Evolutionary conservation across 2,797 vertebrate genomes (phyloP), one percentile per base, ranked within the genome.

Genomic region (Ceyx erithaca): DNA sequence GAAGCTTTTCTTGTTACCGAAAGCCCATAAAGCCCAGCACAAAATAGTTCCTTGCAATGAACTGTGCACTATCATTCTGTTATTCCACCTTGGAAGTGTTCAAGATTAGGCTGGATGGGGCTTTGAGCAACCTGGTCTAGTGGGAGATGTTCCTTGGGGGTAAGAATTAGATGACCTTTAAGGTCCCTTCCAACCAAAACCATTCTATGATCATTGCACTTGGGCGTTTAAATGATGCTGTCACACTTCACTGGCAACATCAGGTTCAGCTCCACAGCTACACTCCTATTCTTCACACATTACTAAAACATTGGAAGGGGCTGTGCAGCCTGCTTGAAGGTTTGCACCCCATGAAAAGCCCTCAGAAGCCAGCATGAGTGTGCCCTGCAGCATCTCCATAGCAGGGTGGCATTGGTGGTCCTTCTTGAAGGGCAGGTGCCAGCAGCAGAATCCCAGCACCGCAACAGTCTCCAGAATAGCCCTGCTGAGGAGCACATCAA

Each of bases 301-400:
- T 61, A 6, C 18, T 76, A 59, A 61, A 40, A 52, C n/a, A 12
- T 41, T 82, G 46, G 35, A 55, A 81, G 35, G 12, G 17, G 55
- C 41, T 57, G 3, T 10, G 22, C 19, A 35, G 35, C 9, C 33
- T 73, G 46, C 20, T 62, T 31, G 49, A 45, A 87, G 46, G 69
- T 41, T 41, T n/a, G 17, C 4, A 2, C 31, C 30, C 12, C 26
- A 8, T 1, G 1, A 17, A 14, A 67, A 61, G n/a, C 19, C 3
- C 22, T 13, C 12, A 14, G 63, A 46, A 78, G 40, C 9, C 26
- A 52, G 33, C 15, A 26, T 1, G 1, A 71, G 26, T 21, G 41
- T 67, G 13, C 26, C 28, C 23, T 40, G 52, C 45, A 73, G 45
- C 58, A 41, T 59, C 30, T 57, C n/a, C 15, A 4, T 1, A 4